These are phyloP conservation scores for Gulo gulo DNA, from an alignment of 2,113 vertebrate species.

Conservation along the genomic window DNA sequence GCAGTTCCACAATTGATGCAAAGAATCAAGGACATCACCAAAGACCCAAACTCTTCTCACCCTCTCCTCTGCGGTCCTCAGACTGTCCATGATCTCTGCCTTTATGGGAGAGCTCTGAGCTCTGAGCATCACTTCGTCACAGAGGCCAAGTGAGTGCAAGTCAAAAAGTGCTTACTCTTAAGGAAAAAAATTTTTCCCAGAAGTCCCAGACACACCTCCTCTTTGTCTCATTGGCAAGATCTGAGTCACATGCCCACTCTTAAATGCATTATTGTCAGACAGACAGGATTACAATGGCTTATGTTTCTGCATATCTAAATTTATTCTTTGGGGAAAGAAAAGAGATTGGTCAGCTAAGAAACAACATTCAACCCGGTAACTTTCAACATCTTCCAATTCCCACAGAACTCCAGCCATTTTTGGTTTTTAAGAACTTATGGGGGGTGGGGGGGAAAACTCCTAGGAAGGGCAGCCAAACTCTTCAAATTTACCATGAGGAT, in stretches of 20 bases:
- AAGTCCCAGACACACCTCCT: background rate
- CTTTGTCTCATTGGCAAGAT: background rate
- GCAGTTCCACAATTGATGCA: background rate
- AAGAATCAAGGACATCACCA: background rate
- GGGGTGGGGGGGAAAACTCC: background rate
- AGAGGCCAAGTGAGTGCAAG: background rate
- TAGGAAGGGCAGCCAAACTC: background rate
- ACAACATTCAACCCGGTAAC: background rate
- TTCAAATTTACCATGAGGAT: background rate
- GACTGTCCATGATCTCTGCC: background rate
- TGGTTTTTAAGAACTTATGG: background rate
- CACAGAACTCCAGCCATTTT: background rate
- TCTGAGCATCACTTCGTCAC: background rate
- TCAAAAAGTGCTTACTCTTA: background rate
- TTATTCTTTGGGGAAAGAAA: background rate
- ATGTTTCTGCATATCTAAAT: background rate
- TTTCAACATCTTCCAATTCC: background rate
- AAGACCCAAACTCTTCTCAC: background rate
- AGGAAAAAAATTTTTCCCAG: background rate
- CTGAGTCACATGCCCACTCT: background rate
- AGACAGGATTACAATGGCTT: background rate
- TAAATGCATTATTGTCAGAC: background rate
- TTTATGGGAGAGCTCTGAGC: background rate
- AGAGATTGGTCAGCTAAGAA: background rate
- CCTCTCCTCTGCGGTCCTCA: background rate